phyloP scores from a whole-genome alignment of 2,888 invertebrate species.

The Sinelater perroti region DNA sequence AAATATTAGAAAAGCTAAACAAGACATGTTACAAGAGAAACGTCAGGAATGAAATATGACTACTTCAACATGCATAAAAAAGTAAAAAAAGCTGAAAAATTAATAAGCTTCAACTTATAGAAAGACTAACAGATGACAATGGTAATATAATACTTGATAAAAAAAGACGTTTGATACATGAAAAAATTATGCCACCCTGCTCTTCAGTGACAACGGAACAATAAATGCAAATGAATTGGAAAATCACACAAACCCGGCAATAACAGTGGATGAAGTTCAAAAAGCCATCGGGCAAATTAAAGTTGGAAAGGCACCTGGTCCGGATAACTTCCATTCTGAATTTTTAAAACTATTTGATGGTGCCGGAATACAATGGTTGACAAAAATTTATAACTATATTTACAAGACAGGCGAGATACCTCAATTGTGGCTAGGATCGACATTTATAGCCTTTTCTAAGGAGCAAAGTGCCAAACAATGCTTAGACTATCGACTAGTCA shows the following conservation, averaged over 20 bases:
- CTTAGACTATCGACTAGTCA: constrained; percentile 36
- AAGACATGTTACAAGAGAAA: constrained; percentile 8
- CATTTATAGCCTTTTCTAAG: constrained; percentile 30
- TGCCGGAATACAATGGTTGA: not conserved
- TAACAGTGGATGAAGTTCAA: not conserved
- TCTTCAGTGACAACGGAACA: not conserved
- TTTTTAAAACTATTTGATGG: not conserved
- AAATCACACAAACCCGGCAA: not conserved
- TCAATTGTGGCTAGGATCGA: constrained; percentile 21
- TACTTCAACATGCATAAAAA: constrained; percentile 22
- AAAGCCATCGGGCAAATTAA: not conserved
- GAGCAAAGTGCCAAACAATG: constrained; percentile 35
- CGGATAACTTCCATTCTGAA: not conserved
- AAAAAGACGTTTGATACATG: constrained; percentile 4
- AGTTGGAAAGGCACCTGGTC: not conserved
- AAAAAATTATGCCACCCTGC: not conserved
- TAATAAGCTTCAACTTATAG: not conserved
- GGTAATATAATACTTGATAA: not conserved
- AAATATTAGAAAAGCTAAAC: constrained; percentile 2
- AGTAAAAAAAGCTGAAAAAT: not conserved
- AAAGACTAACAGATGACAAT: not conserved
- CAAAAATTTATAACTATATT: constrained; percentile 7
- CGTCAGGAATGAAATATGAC: constrained; percentile 5
- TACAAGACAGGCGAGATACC: constrained; percentile 16
- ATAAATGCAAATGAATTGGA: not conserved